These are phyloP conservation scores for Neotoma lepida DNA, from an alignment of 2,113 vertebrate genomes.

Conservation along the genomic window DNA sequence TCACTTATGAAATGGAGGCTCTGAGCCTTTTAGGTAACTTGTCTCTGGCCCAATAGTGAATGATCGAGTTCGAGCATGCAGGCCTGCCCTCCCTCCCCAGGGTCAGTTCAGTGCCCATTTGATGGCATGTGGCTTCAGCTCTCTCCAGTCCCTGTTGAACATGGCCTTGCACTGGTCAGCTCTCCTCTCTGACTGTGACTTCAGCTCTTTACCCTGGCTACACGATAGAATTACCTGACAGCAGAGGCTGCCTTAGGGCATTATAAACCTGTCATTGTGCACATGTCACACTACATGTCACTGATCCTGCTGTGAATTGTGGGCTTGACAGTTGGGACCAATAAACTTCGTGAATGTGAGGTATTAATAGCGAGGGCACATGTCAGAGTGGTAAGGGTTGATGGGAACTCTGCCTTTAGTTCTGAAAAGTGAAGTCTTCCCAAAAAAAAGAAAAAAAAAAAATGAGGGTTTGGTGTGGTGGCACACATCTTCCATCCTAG, in stretches of 20 bases:
- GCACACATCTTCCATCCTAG: background rate
- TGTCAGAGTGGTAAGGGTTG: background rate
- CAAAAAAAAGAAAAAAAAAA: background rate
- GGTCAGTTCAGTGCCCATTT: background rate
- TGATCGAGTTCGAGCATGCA: background rate
- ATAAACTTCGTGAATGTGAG: accelerated
- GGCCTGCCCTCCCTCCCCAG: accelerated
- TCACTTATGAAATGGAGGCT: background rate
- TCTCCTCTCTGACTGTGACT: background rate
- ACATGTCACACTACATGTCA: background rate
- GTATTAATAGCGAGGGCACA: accelerated
- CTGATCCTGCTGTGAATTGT: accelerated
- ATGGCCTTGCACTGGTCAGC: background rate
- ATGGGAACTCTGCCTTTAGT: background rate
- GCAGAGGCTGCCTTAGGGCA: background rate
- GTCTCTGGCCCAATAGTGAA: accelerated
- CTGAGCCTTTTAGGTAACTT: too few species aligned
- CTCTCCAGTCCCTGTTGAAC: background rate
- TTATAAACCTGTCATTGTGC: accelerated
- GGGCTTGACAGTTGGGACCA: background rate
- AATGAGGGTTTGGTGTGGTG: background rate
- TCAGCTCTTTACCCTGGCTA: background rate
- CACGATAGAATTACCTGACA: background rate
- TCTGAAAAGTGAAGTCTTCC: background rate
- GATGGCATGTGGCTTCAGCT: accelerated